Conservation (phyloP, 2,113 vertebrate genomes). For the Sporophila hypoxantha region DNA sequence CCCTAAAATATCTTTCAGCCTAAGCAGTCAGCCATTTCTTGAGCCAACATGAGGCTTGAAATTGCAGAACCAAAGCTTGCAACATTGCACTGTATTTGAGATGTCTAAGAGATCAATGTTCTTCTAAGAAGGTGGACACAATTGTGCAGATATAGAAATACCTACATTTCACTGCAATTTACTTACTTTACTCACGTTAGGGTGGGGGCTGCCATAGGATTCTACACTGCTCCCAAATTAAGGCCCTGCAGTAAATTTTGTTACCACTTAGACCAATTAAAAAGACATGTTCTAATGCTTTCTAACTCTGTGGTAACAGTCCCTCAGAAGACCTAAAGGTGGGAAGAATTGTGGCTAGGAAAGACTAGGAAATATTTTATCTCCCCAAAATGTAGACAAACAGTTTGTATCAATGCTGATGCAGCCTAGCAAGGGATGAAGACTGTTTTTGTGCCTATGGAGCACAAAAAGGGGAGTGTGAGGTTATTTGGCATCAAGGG, state of each 20-base stretch:
- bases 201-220: not conserved
- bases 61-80: not conserved
- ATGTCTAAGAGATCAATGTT: not conserved
- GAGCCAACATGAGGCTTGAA: not conserved
- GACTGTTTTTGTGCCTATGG: not conserved
- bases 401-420: not conserved
- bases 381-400: not conserved
- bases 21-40: not conserved
- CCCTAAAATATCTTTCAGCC: not conserved
- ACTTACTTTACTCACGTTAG: not conserved
- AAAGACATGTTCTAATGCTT: not conserved
- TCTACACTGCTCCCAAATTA: not conserved
- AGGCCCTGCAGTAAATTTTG: not conserved
- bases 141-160: not conserved
- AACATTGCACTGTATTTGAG: not conserved
- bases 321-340: not conserved
- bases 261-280: not conserved
- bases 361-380: not conserved
- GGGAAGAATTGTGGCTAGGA: not conserved
- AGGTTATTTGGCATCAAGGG: not conserved
- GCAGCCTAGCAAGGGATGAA: not conserved
- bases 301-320: not conserved
- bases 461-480: not conserved
- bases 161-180: not conserved
- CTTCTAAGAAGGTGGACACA: not conserved